Percentiles rank a stretch among this genome's conserved stretches.
These are phyloP conservation scores for Menura novaehollandiae DNA, from an alignment of 2,113 vertebrate species.

Conservation along the genomic window DNA sequence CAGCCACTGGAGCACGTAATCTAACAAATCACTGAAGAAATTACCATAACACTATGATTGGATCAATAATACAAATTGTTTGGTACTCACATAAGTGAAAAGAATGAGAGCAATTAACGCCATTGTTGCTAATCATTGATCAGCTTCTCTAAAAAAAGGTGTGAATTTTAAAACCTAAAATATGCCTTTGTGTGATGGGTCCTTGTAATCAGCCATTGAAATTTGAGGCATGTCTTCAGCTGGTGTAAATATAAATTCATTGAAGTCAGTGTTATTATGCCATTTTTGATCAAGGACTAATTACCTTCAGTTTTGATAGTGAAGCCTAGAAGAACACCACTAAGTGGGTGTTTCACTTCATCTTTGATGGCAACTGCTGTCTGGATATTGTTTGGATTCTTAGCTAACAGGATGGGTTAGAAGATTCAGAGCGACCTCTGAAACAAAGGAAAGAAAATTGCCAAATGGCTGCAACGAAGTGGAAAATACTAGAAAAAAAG, in stretches of 20 bases:
- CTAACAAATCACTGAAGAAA: constrained; percentile 21
- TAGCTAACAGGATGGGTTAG: not conserved
- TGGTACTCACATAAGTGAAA: not conserved
- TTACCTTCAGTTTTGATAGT: not conserved
- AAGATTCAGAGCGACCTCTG: not conserved
- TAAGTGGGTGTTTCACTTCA: not conserved
- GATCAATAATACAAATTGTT: constrained; percentile 36
- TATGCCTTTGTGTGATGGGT: not conserved
- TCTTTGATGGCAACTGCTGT: not conserved
- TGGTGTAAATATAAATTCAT: not conserved
- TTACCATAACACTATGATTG: not conserved
- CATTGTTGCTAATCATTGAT: not conserved
- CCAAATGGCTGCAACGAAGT: not conserved
- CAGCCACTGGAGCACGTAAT: not conserved
- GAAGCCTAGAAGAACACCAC: not conserved
- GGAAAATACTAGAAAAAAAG: not conserved
- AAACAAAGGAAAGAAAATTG: not conserved
- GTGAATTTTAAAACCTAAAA: not conserved
- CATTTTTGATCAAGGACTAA: not conserved
- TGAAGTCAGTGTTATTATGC: not conserved
- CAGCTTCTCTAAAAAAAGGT: not conserved
- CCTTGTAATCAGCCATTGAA: not conserved
- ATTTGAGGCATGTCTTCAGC: not conserved
- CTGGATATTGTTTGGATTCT: not conserved
- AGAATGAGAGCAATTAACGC: not conserved